Base-by-base conservation (phyloP, 2,888 invertebrate species). In the Zhuqinia jingwanae region DNA sequence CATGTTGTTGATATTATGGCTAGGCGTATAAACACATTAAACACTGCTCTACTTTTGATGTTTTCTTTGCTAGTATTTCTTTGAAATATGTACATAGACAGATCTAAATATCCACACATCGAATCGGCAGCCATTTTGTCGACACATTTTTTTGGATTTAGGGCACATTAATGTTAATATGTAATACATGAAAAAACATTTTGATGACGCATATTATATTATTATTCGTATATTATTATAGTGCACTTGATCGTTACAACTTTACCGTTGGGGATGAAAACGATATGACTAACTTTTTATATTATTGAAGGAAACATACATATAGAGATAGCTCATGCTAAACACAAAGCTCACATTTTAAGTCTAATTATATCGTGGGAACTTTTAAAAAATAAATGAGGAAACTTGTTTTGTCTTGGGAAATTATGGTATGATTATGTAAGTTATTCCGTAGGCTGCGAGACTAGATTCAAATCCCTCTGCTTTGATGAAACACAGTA, bases 141-240 rank as follows among this genome's bases (percentile, higher is more conserved):
- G 70, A 70, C 70, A 70, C 25, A 73, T 53, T 73, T 30, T 73
- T 73, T 11, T 53, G 30, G 73, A 73, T 73, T 50, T 73, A 73
- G 53, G 73, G 50, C 53, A 73, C 8, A 2, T 73, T 30, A 5
- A n/a, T 47, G 20, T n/a, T 36, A 36, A 36, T 36, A 36, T 3
- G 8, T 8, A 70, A 27, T 27, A 3, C 27, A 60, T 27, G 13
- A 56, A 56, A 56, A 2, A n/a, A n/a, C n/a, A n/a, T n/a, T n/a
- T n/a, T 8, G 53, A 25, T 63, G 36, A 63, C 63, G 63, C 36
- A 63, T n/a, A 17, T 6, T 1, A 63, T n/a, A 30, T 1, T 60
- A 25, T 25, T 1, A 27, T n/a, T 13, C 30, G 10, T 15, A 36
- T 30, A 36, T 30, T n/a, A n/a, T n/a, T n/a, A n/a, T n/a, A n/a